A percentile compares a stretch with the other conserved stretches of the same genome.
Evolutionary conservation across 2,888 invertebrate species (phyloP).

Genomic region (Slavum lentiscoides): DNA sequence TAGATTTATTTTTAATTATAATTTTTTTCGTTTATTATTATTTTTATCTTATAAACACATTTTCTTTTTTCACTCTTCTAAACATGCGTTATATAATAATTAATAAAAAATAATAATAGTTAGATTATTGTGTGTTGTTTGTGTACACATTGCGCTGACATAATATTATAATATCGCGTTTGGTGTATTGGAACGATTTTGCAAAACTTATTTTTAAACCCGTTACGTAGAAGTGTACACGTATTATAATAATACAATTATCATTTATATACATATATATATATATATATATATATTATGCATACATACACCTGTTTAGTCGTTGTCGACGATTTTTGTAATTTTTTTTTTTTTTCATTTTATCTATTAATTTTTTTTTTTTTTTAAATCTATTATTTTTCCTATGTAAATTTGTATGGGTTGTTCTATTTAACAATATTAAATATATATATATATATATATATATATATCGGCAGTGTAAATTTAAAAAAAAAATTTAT

Average conservation of each 20-base stretch:
- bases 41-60: neutral
- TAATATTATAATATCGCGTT: neutral
- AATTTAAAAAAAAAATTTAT: conserved; percentile 30
- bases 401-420: conserved; percentile 48
- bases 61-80: conserved; percentile 10
- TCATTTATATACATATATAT: neutral
- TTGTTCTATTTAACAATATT: conserved; percentile 21
- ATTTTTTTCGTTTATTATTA: conserved; percentile 23
- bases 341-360: conserved; percentile 9
- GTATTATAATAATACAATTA: neutral
- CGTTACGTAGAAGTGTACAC: conserved; percentile 15
- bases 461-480: conserved; percentile 30
- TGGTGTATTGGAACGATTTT: neutral
- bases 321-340: neutral
- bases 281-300: neutral
- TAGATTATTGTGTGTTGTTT: conserved; percentile 21
- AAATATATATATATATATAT: neutral
- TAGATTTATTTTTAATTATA: conserved; percentile 49
- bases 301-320: neutral
- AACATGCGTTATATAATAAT: conserved; percentile 14
- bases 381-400: conserved; percentile 28
- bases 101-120: conserved; percentile 6
- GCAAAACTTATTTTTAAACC: conserved; percentile 20
- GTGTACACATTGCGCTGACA: neutral
- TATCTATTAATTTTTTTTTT: neutral